Evolutionary conservation across 2,888 invertebrate genomes (phyloP).

Genomic region (Macaria liturata): DNA sequence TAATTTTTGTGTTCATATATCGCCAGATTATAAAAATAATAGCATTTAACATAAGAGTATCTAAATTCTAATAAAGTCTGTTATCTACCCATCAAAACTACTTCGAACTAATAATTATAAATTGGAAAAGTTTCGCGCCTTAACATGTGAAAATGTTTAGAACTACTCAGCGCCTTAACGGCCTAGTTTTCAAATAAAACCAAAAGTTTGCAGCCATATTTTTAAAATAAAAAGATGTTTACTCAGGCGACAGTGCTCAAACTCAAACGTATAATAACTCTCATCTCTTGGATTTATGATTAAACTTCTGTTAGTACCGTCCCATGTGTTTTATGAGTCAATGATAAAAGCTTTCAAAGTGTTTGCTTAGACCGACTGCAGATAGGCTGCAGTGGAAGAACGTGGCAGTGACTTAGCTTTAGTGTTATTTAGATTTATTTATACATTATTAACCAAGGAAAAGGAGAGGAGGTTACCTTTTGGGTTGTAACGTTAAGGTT

Average conservation of each 20-base stretch:
- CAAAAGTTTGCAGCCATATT: constrained; percentile 9
- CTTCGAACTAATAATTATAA: neutral
- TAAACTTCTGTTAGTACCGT: constrained; percentile 40
- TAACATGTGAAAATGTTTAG: neutral
- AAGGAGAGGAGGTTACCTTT: no score
- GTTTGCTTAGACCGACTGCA: constrained; percentile 31
- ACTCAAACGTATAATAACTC: constrained; percentile 27
- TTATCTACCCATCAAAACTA: no score
- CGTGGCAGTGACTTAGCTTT: constrained; percentile 7
- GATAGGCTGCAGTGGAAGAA: constrained; percentile 1
- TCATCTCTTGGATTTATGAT: constrained; percentile 34
- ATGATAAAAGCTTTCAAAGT: constrained; percentile 53
- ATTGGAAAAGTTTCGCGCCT: neutral
- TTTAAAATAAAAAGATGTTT: constrained; percentile 22
- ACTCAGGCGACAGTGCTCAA: constrained; percentile 24
- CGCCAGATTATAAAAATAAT: no score
- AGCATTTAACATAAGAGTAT: no score
- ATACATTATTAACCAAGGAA: no score
- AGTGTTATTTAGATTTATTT: no score
- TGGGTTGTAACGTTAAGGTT: no score
- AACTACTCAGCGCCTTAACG: neutral
- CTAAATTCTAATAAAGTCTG: no score
- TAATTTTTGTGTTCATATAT: no score
- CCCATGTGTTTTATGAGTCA: constrained; percentile 51
- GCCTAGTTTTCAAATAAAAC: constrained; percentile 10